These are phyloP conservation scores for Trisateles emortualis DNA, from an alignment of 2,888 invertebrate genomes.

Conservation along the genomic window DNA sequence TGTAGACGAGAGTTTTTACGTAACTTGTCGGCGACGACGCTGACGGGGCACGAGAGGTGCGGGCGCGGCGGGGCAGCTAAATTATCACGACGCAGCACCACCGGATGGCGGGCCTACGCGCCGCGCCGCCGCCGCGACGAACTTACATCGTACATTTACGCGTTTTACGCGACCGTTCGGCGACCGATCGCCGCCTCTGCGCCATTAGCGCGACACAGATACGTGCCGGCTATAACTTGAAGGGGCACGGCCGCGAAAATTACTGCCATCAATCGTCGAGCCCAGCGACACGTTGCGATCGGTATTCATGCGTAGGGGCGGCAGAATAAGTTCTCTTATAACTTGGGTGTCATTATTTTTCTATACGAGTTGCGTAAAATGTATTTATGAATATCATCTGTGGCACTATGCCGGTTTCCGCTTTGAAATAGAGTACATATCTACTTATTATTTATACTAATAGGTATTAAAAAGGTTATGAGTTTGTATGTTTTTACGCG, in stretches of 20 bases:
- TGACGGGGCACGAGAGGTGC: slow-evolving; percentile 34
- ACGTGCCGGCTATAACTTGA: slow-evolving; percentile 56
- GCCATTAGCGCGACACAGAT: slow-evolving; percentile 66
- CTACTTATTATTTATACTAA: too few species aligned
- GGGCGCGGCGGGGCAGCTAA: slow-evolving; percentile 49
- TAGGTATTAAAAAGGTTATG: too few species aligned
- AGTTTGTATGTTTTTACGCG: too few species aligned
- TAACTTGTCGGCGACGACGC: slow-evolving; percentile 50
- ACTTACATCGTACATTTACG: slow-evolving; percentile 58
- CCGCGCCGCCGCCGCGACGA: slow-evolving; percentile 31
- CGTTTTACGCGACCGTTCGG: slow-evolving; percentile 70
- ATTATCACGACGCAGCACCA: slow-evolving; percentile 52
- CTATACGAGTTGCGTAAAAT: slow-evolving; percentile 22
- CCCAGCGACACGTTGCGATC: slow-evolving; percentile 58
- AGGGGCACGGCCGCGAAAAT: slow-evolving; percentile 66
- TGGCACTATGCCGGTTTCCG: not conserved
- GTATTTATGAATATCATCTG: slow-evolving; percentile 1
- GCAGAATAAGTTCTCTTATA: slow-evolving; percentile 47
- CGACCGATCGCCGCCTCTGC: slow-evolving; percentile 65
- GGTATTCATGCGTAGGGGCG: slow-evolving; percentile 51
- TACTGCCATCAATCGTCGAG: slow-evolving; percentile 67
- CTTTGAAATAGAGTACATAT: not conserved
- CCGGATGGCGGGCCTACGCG: slow-evolving; percentile 32
- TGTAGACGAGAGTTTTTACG: slow-evolving; percentile 62
- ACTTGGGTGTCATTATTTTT: slow-evolving; percentile 47